Base-by-base conservation (phyloP, 2,888 invertebrate species). In the Melanotus villosus region DNA sequence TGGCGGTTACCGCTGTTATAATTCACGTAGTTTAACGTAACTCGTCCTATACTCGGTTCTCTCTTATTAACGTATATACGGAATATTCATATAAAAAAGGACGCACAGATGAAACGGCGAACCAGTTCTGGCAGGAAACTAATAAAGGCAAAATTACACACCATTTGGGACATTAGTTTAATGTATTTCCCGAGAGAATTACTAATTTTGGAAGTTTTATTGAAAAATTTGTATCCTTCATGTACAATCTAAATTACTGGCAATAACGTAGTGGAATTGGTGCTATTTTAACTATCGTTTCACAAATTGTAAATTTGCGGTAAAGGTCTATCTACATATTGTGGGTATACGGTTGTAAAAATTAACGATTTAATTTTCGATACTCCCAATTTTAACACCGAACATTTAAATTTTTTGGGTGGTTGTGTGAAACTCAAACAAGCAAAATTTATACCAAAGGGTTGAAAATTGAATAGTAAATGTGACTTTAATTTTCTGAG, bases 71-170 rank as follows among this genome's bases (percentile, higher is more conserved):
- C 59, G 34, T 65, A 47, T 56, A 38, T 21, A 36, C 59, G 45
- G 54, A 69, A 65, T 69, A 65, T 52, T 65, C 56, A 47, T 38
- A 47, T 57, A 65, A 69, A 68, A 57, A 65, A 65, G 69, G 69
- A 69, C 32, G 54, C 54, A 65, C 26, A 34, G 45, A 64, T 56
- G 54, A 56, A 54, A 60, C 60, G 56, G 60, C 54, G 65, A 60
- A 65, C 65, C 45, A 69, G 26, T 45, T 56, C 59, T 69, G 47
- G 65, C 65, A 56, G 69, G 56, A 69, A 69, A 69, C 69, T 69
- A 69, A 69, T 69, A 69, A 69, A 69, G 69, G 69, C 69, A 65
- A 69, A 69, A 69, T 69, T 69, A 69, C 69, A 69, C 69, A 69
- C 69, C 69, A 69, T 69, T 69, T 69, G 69, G 69, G 65, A 69